Base-by-base conservation (phyloP, 2,888 invertebrate genomes). In the Empis stercorea region DNA sequence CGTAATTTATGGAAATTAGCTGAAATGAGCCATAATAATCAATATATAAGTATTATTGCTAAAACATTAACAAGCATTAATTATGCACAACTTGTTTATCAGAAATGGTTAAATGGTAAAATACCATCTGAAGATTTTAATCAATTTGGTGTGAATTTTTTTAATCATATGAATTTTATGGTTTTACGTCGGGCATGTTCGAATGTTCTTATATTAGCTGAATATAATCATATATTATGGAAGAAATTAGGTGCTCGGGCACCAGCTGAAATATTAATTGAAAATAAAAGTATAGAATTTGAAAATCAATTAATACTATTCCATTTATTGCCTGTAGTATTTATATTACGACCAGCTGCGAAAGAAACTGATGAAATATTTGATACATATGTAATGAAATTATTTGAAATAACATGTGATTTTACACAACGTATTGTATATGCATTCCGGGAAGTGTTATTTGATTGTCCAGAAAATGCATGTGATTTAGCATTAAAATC, bases 371-470 rank as follows among this genome's bases (percentile, higher is more conserved):
- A 63, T 38, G 74, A 74, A 42, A 64, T 75, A 14, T 72, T 81
- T 14, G 76, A 79, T 45, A 71, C 76, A 47, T 84, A 76, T 56
- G 44, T 67, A 3, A 66, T 72, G 48, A 80, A 79, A 57, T 55
- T 84, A 2, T 70, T 83, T 48, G 74, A 77, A 44, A 71, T 76
- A 13, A 73, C 79, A 1, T 80, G 79, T 46, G 78, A 80, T 55
- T 74, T 78, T 39, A 80, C 82, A 0, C 69, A 78, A 2, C 71
- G 79, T 49, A 65, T 79, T 0, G 74, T 75, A 10, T 82, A 80
- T 49, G 65, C 71, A 2, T 65, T 80, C 44, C 72, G 82, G 48
- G 76, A 79, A 57, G 47, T 68, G 54, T 48, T 58, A 2, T 54
- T 56, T 2, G 57, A 57, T 1, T 47, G 51, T 2, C 49, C 52